Percentiles rank a stretch among this genome's conserved stretches.
These are phyloP conservation scores for Babyrousa celebensis DNA, from an alignment of 2,797 vertebrate species.

Conservation along the genomic window DNA sequence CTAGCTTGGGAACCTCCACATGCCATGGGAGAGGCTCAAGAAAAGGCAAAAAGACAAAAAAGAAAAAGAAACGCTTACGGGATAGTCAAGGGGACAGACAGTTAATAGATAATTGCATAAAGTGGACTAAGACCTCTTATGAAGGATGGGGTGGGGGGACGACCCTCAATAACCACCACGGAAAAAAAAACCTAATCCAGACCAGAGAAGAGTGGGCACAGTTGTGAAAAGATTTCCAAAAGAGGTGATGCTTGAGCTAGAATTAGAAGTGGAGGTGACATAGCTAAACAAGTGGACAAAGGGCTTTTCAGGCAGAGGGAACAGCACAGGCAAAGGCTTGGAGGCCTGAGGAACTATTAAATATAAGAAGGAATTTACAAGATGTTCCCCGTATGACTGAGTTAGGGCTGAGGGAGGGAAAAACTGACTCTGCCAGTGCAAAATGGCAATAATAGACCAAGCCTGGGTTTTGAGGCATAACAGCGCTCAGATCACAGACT, in stretches of 20 bases:
- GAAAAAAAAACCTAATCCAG: neutral
- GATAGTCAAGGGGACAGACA: neutral
- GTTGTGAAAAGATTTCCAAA: neutral
- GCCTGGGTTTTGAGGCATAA: neutral
- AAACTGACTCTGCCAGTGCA: neutral
- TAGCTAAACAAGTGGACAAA: neutral
- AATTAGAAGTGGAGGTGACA: neutral
- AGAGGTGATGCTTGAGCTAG: neutral
- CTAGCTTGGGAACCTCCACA: no score
- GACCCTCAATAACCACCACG: neutral
- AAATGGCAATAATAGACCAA: neutral
- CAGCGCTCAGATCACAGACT: neutral
- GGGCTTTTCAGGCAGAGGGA: neutral
- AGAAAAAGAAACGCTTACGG: neutral
- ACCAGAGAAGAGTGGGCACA: neutral
- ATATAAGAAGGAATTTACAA: neutral
- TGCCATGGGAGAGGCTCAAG: no score
- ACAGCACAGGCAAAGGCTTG: neutral
- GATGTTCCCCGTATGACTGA: neutral
- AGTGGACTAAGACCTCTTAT: neutral
- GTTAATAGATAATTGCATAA: neutral
- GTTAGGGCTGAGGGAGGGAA: neutral
- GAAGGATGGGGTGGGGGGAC: rapidly evolving
- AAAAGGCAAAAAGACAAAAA: no score
- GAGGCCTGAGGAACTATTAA: neutral